Conservation (phyloP, 2,113 vertebrate genomes). For the Lichenostomus cassidix region DNA sequence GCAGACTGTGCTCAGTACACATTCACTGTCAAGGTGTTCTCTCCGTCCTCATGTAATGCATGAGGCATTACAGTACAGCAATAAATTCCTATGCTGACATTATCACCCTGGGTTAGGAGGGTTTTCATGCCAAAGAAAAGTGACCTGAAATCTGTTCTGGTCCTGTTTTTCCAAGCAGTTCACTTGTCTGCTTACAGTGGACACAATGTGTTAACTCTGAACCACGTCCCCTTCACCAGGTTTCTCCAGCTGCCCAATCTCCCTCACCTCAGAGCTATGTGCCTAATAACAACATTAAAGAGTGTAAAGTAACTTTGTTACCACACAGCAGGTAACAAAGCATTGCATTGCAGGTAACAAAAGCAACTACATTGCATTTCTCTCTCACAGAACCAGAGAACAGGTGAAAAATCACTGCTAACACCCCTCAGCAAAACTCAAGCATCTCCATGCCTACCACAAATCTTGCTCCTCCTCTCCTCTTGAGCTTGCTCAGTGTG, state of each 20-base stretch:
- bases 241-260: background rate
- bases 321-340: background rate
- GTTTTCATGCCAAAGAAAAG: background rate
- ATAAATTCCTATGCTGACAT: background rate
- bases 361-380: background rate
- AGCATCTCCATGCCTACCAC: background rate
- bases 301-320: background rate
- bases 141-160: background rate
- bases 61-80: fast-evolving
- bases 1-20: conserved; percentile 22
- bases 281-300: background rate
- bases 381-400: background rate
- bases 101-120: background rate
- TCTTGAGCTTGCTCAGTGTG: background rate
- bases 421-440: background rate
- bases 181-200: background rate
- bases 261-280: background rate
- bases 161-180: background rate
- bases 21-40: background rate
- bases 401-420: background rate
- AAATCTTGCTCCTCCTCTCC: background rate
- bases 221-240: background rate
- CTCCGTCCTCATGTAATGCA: background rate
- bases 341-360: too few relatives aligned
- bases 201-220: background rate